Conservation (phyloP, 2,113 vertebrate species). For the Platichthys stellatus region DNA sequence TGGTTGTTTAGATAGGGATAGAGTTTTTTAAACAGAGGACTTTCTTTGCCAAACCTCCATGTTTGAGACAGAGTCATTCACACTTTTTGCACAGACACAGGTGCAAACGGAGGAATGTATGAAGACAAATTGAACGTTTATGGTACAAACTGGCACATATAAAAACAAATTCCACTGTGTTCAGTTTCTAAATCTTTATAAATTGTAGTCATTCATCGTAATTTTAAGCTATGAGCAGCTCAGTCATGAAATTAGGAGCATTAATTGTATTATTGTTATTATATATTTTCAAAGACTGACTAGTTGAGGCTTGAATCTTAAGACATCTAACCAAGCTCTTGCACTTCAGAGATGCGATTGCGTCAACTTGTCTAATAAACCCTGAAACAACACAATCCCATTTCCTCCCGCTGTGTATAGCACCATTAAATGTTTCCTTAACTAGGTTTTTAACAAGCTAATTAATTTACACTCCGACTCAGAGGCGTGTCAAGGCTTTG, state of each 20-base stretch:
- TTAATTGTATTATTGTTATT: background rate
- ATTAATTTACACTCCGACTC: conserved; percentile 50
- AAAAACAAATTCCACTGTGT: background rate
- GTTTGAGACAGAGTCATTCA: conserved; percentile 35
- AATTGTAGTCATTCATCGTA: too few species aligned
- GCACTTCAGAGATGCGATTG: background rate
- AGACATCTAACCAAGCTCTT: background rate
- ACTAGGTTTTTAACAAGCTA: conserved; percentile 50
- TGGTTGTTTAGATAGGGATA: conserved; percentile 78
- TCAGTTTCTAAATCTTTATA: conserved; percentile 3
- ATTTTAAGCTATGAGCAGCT: background rate
- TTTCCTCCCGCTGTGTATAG: conserved; percentile 15
- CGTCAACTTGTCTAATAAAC: background rate
- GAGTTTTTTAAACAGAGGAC: conserved; percentile 75
- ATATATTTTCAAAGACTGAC: background rate
- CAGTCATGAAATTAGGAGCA: background rate
- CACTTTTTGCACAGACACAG: conserved; percentile 38
- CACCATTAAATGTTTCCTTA: conserved; percentile 35
- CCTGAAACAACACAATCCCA: conserved; percentile 4
- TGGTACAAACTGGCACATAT: background rate
- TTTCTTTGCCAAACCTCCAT: conserved; percentile 50
- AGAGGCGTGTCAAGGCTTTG: conserved; percentile 55
- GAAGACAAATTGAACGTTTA: background rate
- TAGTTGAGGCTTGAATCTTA: background rate
- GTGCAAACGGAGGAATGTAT: conserved; percentile 26